Evolutionary conservation across 2,113 vertebrate species (phyloP), one percentile per base, ranked within the genome.

Genomic region (Desmodus rotundus): DNA sequence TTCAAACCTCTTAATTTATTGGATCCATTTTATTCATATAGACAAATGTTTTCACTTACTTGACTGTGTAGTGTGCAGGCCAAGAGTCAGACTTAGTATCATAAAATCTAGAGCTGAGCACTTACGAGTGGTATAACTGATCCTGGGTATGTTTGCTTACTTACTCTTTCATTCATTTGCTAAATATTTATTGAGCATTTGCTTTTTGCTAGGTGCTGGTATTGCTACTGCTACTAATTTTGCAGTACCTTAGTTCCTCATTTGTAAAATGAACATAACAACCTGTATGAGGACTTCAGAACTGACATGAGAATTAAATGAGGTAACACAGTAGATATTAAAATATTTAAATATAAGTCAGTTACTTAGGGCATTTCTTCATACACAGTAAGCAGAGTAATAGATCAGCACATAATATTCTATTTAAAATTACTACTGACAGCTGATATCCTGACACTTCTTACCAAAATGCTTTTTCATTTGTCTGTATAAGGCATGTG

Each of bases 381-480:
- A 56, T 31, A 63, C 4, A 31, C 0, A 28, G 58, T 28, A 38
- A 56, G 52, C 22, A 54, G 17, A 78, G 36, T 36, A 74, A 54
- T 19, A 7, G 47, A 50, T 68, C 28, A 67, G 41, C 65, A 33
- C 24, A 9, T 15, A 52, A 24, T 84, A 15, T 52, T 91, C 65
- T 88, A 7, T 65, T 74, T 76, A 77, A 91, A 81, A 50, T 70
- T 20, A 12, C 38, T 78, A 26, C 47, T 76, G 10, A 11, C 7
- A 31, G 52, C 74, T 92, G 36, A 36, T 74, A 33, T 17, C 65
- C 61, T 76, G 81, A 87, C 14, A 89, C 26, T 83, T 68, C 38
- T 85, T 73, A 77, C n/a, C 13, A 15, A 72, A 50, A 19, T 80
- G 7, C 38, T 58, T 94, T 56, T 65, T 93, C 50, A 45, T 54